phyloP scores from a whole-genome alignment of 2,113 vertebrate species.

The Charina bottae region DNA sequence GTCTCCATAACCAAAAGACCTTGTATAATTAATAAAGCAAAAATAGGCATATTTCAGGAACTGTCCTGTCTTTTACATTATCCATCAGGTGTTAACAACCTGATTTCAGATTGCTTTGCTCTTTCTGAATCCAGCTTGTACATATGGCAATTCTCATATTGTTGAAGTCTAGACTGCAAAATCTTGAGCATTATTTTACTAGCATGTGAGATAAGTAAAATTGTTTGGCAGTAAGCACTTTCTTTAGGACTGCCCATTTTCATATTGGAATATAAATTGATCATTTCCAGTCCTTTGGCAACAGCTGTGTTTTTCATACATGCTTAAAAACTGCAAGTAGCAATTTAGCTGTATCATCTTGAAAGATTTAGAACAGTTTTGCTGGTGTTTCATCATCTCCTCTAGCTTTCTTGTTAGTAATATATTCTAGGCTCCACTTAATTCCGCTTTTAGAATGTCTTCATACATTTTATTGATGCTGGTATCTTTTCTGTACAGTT shows the following conservation, averaged over 20 bases:
- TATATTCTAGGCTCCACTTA: background rate
- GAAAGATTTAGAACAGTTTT: background rate
- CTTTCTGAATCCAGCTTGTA: background rate
- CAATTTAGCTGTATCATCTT: background rate
- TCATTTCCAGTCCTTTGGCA: background rate
- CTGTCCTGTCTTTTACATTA: background rate
- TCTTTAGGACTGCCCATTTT: background rate
- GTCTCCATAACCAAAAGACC: background rate
- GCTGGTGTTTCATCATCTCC: background rate
- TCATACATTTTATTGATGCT: background rate
- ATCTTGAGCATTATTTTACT: background rate
- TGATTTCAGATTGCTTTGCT: background rate
- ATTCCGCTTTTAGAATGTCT: background rate
- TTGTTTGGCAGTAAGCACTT: background rate
- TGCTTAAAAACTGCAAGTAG: background rate
- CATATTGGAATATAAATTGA: background rate
- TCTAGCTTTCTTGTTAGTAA: background rate
- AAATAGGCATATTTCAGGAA: background rate
- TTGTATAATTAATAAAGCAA: background rate
- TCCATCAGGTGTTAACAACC: background rate
- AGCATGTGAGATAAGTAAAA: background rate
- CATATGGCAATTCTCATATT: background rate
- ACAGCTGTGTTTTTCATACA: background rate
- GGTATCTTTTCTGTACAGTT: background rate
- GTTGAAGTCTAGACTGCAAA: background rate